Base-by-base conservation (phyloP, 1,140 invertebrate species). In the Leptoteleia sp. region DNA sequence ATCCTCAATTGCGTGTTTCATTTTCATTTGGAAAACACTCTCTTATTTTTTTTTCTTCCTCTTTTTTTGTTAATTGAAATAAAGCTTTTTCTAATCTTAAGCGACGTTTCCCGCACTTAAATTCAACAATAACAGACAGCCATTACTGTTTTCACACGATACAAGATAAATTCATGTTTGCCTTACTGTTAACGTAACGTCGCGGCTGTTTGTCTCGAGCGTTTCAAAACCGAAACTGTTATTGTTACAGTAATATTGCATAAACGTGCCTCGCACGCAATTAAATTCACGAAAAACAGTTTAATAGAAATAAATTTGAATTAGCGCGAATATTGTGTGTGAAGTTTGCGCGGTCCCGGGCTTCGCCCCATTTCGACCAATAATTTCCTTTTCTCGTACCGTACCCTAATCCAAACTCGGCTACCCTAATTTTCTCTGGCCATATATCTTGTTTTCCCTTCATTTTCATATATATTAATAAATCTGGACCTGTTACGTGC, bases 51-150 rank as follows among this genome's bases (percentile, higher is more conserved):
- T n/a, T n/a, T n/a, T n/a, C n/a, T n/a, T n/a, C n/a, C n/a, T n/a
- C n/a, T n/a, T n/a, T n/a, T n/a, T n/a, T n/a, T n/a, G n/a, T n/a
- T 71, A 71, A 62, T 62, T 54, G 55, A 61, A 71, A 71, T 16
- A 45, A 45, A 62, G 37, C 55, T 47, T 31, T n/a, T 29, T 61
- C 11, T 33, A 45, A 61, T 71, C 55, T 62, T 13, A 37, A 52
- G 13, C 7, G 37, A 54, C 35, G 35, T 27, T 11, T n/a, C 19
- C 4, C 35, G 52, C 40, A 19, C 22, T 37, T 29, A 45, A 25
- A 37, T 31, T 7, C 50, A 8, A 27, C 40, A 31, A 25, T 67
- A 19, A 33, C 33, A 35, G 45, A 64, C 43, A 35, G 7, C 16
- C 31, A n/a, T 31, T 59, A 19, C 19, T 27, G 22, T 13, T 43